Conservation (phyloP, 2,113 vertebrate species). For the Drymodes brunneopygia region DNA sequence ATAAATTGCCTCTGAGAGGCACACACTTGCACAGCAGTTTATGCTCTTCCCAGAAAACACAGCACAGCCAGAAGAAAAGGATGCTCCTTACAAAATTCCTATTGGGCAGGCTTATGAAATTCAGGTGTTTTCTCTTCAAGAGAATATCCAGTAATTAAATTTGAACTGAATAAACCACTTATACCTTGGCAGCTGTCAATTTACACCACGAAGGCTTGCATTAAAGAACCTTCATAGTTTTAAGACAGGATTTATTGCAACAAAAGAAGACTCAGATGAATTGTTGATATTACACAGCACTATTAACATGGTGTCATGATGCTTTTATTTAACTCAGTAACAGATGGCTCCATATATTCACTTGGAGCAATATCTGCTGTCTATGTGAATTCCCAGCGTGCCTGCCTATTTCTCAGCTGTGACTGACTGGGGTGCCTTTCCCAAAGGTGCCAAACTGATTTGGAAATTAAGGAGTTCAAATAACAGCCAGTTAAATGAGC, state of each 20-base stretch:
- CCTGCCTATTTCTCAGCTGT: neutral
- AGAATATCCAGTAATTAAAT: neutral
- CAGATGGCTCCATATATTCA: neutral
- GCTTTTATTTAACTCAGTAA: neutral
- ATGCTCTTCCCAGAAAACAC: neutral
- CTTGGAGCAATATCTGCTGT: neutral
- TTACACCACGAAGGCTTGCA: neutral
- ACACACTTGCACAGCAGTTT: neutral
- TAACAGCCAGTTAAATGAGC: rapidly evolving
- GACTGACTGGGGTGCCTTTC: neutral
- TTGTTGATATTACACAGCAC: neutral
- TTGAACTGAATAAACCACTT: neutral
- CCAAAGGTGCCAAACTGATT: neutral
- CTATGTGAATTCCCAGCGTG: neutral
- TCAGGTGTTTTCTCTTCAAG: neutral
- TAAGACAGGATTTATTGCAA: neutral
- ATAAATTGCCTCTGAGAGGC: neutral
- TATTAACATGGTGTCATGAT: neutral
- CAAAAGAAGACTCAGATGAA: neutral
- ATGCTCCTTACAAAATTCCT: neutral
- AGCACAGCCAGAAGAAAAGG: neutral
- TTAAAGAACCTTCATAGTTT: neutral
- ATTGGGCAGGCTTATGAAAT: neutral
- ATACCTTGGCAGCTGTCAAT: neutral
- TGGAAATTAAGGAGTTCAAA: neutral